A percentile compares a stretch with the other conserved stretches of the same genome.
Evolutionary conservation across 2,797 vertebrate species (phyloP).

Genomic region (Gambusia yucatana): DNA sequence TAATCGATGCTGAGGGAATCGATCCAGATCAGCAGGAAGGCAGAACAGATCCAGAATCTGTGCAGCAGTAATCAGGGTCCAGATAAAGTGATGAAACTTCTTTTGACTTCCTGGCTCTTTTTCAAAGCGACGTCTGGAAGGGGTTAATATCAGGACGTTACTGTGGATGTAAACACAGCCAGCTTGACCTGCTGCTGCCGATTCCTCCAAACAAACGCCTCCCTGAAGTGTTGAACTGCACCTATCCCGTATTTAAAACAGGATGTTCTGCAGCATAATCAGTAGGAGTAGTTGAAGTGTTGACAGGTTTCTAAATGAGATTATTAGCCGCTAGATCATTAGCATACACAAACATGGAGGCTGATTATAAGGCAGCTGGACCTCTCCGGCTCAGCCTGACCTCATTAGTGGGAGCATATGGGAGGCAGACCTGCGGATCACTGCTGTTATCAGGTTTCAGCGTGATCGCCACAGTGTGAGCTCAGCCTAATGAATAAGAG

Average conservation of each 20-base stretch:
- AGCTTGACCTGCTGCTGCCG: background rate
- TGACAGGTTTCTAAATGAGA: slow-evolving; percentile 70
- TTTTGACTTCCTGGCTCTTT: background rate
- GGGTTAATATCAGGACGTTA: slow-evolving; percentile 5
- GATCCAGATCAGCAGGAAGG: background rate
- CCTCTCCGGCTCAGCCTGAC: slow-evolving; percentile 69
- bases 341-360: slow-evolving; percentile 75
- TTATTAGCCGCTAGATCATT: slow-evolving; percentile 76
- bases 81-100: background rate
- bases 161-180: background rate
- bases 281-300: slow-evolving; percentile 46
- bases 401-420: slow-evolving; percentile 82
- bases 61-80: background rate
- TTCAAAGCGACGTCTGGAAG: background rate
- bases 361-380: slow-evolving; percentile 80
- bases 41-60: background rate
- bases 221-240: background rate
- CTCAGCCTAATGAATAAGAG: slow-evolving; percentile 55
- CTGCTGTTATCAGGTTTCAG: slow-evolving; percentile 64
- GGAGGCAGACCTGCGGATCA: slow-evolving; percentile 64
- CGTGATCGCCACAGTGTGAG: slow-evolving; percentile 44
- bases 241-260: slow-evolving; percentile 26
- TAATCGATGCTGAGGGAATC: background rate
- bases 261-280: background rate
- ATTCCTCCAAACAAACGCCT: slow-evolving; percentile 1